Percentiles rank a stretch among this genome's conserved stretches.
Evolutionary conservation across 2,797 vertebrate genomes (phyloP).

Genomic region (Kryptopterus vitreolus): DNA sequence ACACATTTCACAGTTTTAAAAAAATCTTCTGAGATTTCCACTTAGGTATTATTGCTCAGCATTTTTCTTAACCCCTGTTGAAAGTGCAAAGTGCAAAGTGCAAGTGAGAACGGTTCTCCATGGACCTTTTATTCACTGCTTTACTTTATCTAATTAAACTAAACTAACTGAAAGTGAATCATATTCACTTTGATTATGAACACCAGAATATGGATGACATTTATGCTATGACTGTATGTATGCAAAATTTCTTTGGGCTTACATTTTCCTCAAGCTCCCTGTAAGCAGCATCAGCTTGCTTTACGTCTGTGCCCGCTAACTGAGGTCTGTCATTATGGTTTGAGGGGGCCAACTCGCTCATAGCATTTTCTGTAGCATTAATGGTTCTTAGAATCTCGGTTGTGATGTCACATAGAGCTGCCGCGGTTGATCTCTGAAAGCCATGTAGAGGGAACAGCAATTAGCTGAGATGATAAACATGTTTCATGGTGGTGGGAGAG

Average conservation of each 20-base stretch:
- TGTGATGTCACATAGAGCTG: conserved; percentile 85
- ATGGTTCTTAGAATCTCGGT: conserved; percentile 82
- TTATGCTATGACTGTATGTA: conserved; percentile 31
- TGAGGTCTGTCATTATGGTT: conserved; percentile 65
- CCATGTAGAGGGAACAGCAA: conserved; percentile 74
- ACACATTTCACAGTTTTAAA: neutral
- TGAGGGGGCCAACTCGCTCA: conserved; percentile 74
- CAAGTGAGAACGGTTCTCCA: neutral
- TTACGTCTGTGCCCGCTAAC: conserved; percentile 70
- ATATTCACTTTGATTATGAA: neutral
- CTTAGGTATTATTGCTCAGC: neutral
- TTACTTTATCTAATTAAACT: neutral
- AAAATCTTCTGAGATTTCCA: neutral
- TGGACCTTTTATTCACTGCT: neutral
- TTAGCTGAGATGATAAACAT: conserved; percentile 58
- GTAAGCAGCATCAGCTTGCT: conserved; percentile 76
- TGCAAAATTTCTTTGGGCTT: conserved; percentile 64
- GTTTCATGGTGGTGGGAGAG: no score
- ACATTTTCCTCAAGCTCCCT: conserved; percentile 85
- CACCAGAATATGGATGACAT: neutral
- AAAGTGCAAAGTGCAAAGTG: no score
- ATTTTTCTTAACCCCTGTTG: neutral
- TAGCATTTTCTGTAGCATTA: conserved; percentile 79
- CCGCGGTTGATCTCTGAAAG: conserved; percentile 79
- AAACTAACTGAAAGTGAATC: neutral